Conservation (phyloP, 2,797 vertebrate species). For the Acanthopagrus latus region DNA sequence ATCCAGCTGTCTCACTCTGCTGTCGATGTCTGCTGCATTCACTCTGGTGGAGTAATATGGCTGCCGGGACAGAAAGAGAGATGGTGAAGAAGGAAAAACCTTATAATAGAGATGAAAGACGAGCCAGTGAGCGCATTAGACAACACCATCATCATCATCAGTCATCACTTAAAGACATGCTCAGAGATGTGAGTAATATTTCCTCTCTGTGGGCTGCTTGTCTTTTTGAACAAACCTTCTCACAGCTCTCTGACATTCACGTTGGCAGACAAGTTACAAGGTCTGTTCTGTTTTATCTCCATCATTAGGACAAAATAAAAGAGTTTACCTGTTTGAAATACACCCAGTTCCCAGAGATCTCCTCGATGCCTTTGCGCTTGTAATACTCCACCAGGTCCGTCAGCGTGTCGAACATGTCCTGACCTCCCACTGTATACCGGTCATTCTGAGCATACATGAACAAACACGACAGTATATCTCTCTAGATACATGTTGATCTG, state of each 20-base stretch:
- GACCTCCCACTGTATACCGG: conserved; percentile 91
- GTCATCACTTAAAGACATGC: not conserved
- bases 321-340: conserved; percentile 91
- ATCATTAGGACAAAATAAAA: not conserved
- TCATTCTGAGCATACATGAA: conserved; percentile 85
- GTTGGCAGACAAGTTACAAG: not conserved
- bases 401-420: conserved; percentile 90
- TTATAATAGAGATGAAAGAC: conserved; percentile 31
- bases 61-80: conserved; percentile 73
- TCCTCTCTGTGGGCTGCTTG: conserved; percentile 36
- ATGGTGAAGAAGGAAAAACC: conserved; percentile 4
- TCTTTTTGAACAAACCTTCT: conserved; percentile 15
- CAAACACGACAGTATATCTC: not conserved
- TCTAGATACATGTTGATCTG: not conserved
- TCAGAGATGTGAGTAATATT: conserved; percentile 50
- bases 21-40: conserved; percentile 95
- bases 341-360: conserved; percentile 91
- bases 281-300: not conserved
- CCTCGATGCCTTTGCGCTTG: conserved; percentile 93
- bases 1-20: conserved; percentile 91
- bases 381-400: conserved; percentile 94
- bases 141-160: not conserved
- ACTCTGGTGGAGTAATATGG: conserved; percentile 94
- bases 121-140: not conserved
- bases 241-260: not conserved